A percentile compares a stretch with the other conserved stretches of the same genome.
phyloP scores from a whole-genome alignment of 2,113 vertebrate species.

The Sialia sialis region DNA sequence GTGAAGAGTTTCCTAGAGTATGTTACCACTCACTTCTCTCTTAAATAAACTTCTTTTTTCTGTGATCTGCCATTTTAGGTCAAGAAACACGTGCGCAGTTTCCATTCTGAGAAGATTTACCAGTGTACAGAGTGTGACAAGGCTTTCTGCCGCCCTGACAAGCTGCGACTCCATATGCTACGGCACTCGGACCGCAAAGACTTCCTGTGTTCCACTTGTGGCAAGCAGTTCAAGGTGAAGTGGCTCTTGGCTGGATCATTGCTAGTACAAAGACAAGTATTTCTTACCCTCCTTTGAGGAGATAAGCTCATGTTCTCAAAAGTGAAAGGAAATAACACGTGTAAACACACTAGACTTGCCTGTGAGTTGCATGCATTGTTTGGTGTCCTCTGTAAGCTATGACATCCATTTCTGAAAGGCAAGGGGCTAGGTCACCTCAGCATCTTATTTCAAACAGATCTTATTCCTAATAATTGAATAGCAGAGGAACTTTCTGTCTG shows the following conservation, averaged over 20 bases:
- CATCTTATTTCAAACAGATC: not conserved
- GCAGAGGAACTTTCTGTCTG: not conserved
- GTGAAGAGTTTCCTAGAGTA: not conserved
- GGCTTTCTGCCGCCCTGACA: conserved; percentile 95
- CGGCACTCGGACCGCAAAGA: conserved; percentile 96
- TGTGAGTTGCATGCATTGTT: not conserved
- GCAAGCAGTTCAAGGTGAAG: conserved; percentile 96
- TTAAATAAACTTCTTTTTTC: not conserved
- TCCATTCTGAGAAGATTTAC: conserved; percentile 96
- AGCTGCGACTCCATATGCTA: conserved; percentile 94
- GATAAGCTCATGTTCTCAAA: not conserved
- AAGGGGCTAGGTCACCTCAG: not conserved
- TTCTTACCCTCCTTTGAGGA: not conserved
- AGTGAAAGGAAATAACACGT: not conserved
- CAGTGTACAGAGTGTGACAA: conserved; percentile 96
- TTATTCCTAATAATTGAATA: not conserved
- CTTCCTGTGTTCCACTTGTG: conserved; percentile 96
- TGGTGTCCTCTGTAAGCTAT: not conserved
- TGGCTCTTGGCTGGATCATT: not conserved
- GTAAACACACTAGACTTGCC: not conserved
- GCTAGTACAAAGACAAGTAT: not conserved
- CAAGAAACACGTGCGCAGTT: conserved; percentile 96
- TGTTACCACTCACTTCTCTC: not conserved
- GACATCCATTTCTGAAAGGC: not conserved
- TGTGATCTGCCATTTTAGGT: conserved; percentile 71